These are phyloP conservation scores for Andrena praecox DNA, from an alignment of 2,888 invertebrate genomes.

Conservation along the genomic window DNA sequence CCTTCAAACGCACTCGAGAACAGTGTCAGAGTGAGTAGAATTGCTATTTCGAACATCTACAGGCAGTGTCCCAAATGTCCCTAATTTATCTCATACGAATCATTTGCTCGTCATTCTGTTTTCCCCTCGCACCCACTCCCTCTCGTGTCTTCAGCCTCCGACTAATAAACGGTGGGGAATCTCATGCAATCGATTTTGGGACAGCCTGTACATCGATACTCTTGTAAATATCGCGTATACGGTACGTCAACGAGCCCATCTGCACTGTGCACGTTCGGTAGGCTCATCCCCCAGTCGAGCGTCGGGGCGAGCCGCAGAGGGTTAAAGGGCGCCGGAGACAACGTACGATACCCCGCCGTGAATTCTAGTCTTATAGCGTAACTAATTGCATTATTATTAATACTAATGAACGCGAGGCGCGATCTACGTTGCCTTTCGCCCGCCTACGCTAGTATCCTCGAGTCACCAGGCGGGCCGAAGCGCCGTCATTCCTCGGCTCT, in stretches of 20 bases:
- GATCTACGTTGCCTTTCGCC: constrained; percentile 71
- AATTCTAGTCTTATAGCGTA: constrained; percentile 74
- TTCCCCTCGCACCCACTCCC: too few relatives aligned
- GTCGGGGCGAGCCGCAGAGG: constrained; percentile 14
- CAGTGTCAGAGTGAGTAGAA: too few relatives aligned
- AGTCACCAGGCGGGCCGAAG: constrained; percentile 44
- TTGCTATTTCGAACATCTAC: not conserved
- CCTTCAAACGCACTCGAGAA: not conserved
- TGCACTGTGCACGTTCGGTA: constrained; percentile 7
- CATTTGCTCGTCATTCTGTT: too few relatives aligned
- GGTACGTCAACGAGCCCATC: not conserved
- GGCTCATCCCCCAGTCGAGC: not conserved
- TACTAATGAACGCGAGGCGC: constrained; percentile 60
- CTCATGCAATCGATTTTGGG: not conserved
- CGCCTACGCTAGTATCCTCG: constrained; percentile 53
- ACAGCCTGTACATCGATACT: not conserved
- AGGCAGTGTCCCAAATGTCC: not conserved
- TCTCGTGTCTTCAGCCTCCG: too few relatives aligned
- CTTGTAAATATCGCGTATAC: constrained; percentile 28
- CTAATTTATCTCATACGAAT: too few relatives aligned
- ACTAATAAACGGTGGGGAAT: not conserved
- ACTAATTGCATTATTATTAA: constrained; percentile 63
- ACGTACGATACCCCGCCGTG: constrained; percentile 68
- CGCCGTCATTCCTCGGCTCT: constrained; percentile 32
- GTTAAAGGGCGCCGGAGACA: constrained; percentile 44